These are phyloP conservation scores for Beroe ovata DNA, from an alignment of 37 sponge, comb jelly and placozoan genomes.

Conservation along the genomic window DNA sequence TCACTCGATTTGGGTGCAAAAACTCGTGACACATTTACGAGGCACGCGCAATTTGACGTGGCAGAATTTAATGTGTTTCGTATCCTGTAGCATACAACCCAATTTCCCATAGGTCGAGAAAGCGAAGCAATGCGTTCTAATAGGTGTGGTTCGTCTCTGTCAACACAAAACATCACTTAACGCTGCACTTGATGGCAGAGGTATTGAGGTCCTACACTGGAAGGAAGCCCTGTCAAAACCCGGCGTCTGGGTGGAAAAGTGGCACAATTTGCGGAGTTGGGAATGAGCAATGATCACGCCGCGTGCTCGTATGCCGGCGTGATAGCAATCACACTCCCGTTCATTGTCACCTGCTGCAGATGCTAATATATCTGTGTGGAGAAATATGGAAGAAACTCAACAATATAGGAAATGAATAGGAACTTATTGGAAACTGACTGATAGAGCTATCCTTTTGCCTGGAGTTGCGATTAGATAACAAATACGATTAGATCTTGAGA, in stretches of 20 bases:
- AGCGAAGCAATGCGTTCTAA: conserved; percentile 26
- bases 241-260: conserved; percentile 56
- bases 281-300: not conserved
- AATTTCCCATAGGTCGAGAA: not conserved
- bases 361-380: not conserved
- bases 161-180: conserved; percentile 29
- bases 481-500: too few relatives aligned
- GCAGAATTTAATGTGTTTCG: not conserved
- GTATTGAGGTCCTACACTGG: conserved; percentile 59
- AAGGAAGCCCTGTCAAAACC: conserved; percentile 47
- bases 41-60: not conserved
- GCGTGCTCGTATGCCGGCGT: not conserved
- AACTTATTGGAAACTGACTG: too few relatives aligned
- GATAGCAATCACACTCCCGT: too few relatives aligned
- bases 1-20: too few relatives aligned
- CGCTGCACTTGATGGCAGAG: conserved; percentile 17
- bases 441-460: too few relatives aligned
- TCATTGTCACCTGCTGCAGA: not conserved
- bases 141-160: conserved; percentile 56
- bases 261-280: conserved; percentile 52
- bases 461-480: too few relatives aligned
- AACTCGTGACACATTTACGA: not conserved
- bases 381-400: not conserved
- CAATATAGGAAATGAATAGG: not conserved
- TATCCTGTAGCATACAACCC: not conserved